phyloP scores from a whole-genome alignment of 1,140 invertebrate genomes.

The Cydia strobilella region DNA sequence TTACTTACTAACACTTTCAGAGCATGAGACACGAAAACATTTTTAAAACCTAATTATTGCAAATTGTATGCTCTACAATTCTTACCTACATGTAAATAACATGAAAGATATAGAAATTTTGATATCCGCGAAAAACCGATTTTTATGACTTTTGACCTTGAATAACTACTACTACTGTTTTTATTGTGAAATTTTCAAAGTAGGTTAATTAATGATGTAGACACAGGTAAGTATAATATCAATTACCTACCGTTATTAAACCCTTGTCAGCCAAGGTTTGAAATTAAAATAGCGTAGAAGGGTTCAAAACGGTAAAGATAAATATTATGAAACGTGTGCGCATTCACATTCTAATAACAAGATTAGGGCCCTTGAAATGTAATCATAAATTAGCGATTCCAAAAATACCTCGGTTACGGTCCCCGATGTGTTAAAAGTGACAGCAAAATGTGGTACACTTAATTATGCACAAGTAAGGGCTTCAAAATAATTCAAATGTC shows the following conservation, averaged over 20 bases:
- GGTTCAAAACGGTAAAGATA: slow-evolving; percentile 18
- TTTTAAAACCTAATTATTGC: too few relatives aligned
- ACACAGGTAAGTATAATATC: neutral
- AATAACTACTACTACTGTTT: too few relatives aligned
- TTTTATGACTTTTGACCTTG: too few relatives aligned
- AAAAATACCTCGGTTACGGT: slow-evolving; percentile 35
- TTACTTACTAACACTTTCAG: too few relatives aligned
- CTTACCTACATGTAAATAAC: too few relatives aligned
- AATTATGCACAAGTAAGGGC: slow-evolving; percentile 54
- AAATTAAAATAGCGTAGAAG: neutral
- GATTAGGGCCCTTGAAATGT: slow-evolving; percentile 21
- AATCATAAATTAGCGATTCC: slow-evolving; percentile 39
- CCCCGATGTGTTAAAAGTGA: slow-evolving; percentile 42
- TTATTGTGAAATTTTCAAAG: too few relatives aligned
- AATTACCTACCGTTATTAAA: neutral
- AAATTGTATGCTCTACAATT: too few relatives aligned
- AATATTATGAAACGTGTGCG: slow-evolving; percentile 24
- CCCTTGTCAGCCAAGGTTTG: neutral
- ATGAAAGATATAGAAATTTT: too few relatives aligned
- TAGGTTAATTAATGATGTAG: neutral
- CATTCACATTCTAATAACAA: slow-evolving; percentile 21
- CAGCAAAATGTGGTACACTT: slow-evolving; percentile 48
- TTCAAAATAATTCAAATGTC: slow-evolving; percentile 63
- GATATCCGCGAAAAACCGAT: too few relatives aligned
- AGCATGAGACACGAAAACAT: too few relatives aligned